phyloP scores from a whole-genome alignment of 2,113 vertebrate genomes.

The Arenaria interpres region DNA sequence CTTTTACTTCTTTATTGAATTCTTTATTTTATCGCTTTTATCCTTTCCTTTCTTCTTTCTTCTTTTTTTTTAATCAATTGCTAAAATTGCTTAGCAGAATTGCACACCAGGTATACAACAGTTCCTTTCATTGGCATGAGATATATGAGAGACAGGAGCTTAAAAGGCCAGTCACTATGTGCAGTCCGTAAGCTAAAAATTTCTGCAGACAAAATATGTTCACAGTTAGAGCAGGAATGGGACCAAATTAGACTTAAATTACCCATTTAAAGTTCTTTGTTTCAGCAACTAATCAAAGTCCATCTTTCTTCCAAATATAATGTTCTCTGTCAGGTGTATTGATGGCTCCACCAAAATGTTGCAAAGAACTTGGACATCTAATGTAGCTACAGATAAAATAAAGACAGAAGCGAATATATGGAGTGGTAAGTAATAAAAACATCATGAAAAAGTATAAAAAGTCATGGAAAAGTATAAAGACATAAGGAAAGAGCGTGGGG shows the following conservation, averaged over 20 bases:
- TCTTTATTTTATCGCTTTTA: not conserved
- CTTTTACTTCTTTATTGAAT: slow-evolving; percentile 1
- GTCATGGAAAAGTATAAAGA: not conserved
- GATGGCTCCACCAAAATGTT: not conserved
- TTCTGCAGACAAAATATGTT: not conserved
- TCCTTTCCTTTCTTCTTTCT: not conserved
- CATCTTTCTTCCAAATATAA: not conserved
- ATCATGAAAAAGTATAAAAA: not conserved
- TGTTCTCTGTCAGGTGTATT: not conserved
- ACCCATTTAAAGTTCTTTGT: not conserved
- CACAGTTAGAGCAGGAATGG: not conserved
- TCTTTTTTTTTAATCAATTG: not conserved
- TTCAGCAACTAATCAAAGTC: not conserved
- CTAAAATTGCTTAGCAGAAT: slow-evolving; percentile 13
- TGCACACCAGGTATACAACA: not conserved
- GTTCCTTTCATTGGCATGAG: not conserved
- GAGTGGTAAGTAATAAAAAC: not conserved
- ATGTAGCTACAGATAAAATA: not conserved
- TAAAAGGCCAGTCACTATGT: not conserved
- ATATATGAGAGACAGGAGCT: not conserved
- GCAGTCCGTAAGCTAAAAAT: not conserved
- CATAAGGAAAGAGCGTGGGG: not conserved
- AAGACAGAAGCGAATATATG: not conserved
- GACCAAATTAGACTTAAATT: not conserved
- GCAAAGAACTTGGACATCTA: not conserved